Base-by-base conservation (phyloP, 2,888 invertebrate species). In the Andrena fulva region DNA sequence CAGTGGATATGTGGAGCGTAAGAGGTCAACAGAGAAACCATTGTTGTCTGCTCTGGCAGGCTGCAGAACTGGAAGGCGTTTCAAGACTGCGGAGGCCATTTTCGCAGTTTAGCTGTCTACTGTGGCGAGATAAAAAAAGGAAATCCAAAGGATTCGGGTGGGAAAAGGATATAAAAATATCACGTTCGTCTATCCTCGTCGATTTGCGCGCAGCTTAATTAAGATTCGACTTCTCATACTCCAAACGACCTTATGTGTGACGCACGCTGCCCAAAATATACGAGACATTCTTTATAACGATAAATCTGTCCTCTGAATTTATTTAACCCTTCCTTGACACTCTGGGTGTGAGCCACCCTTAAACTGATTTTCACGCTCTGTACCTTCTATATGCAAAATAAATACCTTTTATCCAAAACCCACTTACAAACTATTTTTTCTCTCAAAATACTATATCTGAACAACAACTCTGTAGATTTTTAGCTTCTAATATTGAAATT, bases 1-100 rank as follows among this genome's bases (percentile, higher is more conserved):
- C 71, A 72, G 81, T 77, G 85, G 76, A 77, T 89, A 88, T 89
- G 87, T 89, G 87, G 90, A 89, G 85, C 90, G 89, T 90, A 85
- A 90, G 90, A 91, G 91, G 90, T 91, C 91, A 87, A 89, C 90
- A 90, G 90, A 89, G 91, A 80, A 85, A 84, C 89, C 89, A 91
- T 91, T 91, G 91, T 91, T 91, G 91, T 91, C 91, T 91, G 87
- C 81, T 56, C 24, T 77, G 73, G 76, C 77, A 78, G 77, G 66
- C 80, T 80, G 72, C 81, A 84, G 68, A 80, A 84, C 82, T 79
- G 77, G 77, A 84, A 84, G 81, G 70, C 79, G 82, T 81, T 83
- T 80, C 86, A 60, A 66, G 74, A 71, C 67, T 69, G 62, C 33
- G 69, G 56, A 78, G 54, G 68, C 52, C 56, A 75, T 88, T 82